Percentiles rank a stretch among this genome's conserved stretches.
Conservation (phyloP, 2,888 invertebrate genomes). For the Tortrix viridana region DNA sequence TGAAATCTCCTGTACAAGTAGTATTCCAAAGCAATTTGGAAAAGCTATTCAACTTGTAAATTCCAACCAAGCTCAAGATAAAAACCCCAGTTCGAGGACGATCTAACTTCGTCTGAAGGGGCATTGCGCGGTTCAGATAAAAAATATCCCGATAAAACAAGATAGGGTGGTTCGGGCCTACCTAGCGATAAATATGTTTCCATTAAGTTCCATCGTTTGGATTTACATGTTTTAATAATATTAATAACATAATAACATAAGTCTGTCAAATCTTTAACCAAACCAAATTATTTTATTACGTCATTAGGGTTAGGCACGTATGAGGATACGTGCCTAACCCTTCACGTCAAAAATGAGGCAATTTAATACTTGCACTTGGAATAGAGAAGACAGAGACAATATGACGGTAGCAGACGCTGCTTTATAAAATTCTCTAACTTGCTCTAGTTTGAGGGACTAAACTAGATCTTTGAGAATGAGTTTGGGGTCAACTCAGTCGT, state of each 20-base stretch:
- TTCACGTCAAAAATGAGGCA: too few species aligned
- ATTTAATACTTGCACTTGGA: too few species aligned
- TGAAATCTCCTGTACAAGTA: neutral
- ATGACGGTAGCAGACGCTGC: too few species aligned
- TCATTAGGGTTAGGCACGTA: too few species aligned
- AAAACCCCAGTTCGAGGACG: slow-evolving; percentile 46
- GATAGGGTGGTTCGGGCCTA: slow-evolving; percentile 46
- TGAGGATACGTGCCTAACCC: too few species aligned
- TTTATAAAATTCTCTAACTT: too few species aligned
- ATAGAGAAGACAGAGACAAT: too few species aligned
- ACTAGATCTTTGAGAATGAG: too few species aligned
- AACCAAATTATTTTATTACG: too few species aligned
- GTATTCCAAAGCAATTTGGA: slow-evolving; percentile 5
- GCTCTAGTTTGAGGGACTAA: too few species aligned
- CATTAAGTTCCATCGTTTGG: neutral
- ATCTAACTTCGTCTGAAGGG: slow-evolving; percentile 52
- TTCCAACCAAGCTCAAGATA: slow-evolving; percentile 40
- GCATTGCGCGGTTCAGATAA: slow-evolving; percentile 45
- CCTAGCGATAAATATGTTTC: slow-evolving; percentile 34
- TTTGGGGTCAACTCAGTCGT: too few species aligned
- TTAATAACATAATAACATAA: too few species aligned
- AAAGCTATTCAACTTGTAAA: slow-evolving; percentile 40
- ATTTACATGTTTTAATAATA: slow-evolving; percentile 31
- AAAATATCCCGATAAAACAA: slow-evolving; percentile 46
- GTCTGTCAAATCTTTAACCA: neutral